Evolutionary conservation across 2,888 invertebrate species (phyloP).

Genomic region (Desoria tigrina): DNA sequence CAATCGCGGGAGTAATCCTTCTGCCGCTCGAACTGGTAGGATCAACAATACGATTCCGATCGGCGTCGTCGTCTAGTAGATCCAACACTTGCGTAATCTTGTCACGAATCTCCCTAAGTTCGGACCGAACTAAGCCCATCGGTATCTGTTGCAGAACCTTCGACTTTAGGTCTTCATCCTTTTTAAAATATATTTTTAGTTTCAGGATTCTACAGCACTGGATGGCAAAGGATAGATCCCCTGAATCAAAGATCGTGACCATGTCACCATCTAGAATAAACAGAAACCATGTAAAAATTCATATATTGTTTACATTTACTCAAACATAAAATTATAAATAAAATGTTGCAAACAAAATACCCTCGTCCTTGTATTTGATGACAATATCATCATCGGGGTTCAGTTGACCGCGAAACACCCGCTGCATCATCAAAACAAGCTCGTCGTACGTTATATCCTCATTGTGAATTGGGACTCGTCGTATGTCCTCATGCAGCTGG

Average conservation of each 20-base stretch:
- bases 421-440: slow-evolving; percentile 71
- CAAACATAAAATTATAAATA: no score
- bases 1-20: background rate
- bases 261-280: slow-evolving; percentile 68
- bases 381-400: slow-evolving; percentile 67
- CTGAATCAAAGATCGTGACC: slow-evolving; percentile 70
- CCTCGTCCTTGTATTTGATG: slow-evolving; percentile 73
- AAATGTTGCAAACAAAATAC: slow-evolving; percentile 55
- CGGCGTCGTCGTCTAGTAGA: slow-evolving; percentile 58
- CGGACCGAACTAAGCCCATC: slow-evolving; percentile 57
- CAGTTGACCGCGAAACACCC: slow-evolving; percentile 68
- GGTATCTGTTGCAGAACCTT: slow-evolving; percentile 3
- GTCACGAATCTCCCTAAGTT: slow-evolving; percentile 63
- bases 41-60: slow-evolving; percentile 50
- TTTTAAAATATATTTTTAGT: slow-evolving; percentile 63
- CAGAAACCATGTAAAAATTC: background rate
- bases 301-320: no score
- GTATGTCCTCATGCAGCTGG: slow-evolving; percentile 68
- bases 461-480: slow-evolving; percentile 70
- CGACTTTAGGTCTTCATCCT: slow-evolving; percentile 23
- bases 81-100: slow-evolving; percentile 65
- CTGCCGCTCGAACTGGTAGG: background rate
- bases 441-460: slow-evolving; percentile 72
- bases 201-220: slow-evolving; percentile 66
- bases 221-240: slow-evolving; percentile 70